Conservation (phyloP, 1,140 invertebrate genomes). For the Protaetia brevitarsis region DNA sequence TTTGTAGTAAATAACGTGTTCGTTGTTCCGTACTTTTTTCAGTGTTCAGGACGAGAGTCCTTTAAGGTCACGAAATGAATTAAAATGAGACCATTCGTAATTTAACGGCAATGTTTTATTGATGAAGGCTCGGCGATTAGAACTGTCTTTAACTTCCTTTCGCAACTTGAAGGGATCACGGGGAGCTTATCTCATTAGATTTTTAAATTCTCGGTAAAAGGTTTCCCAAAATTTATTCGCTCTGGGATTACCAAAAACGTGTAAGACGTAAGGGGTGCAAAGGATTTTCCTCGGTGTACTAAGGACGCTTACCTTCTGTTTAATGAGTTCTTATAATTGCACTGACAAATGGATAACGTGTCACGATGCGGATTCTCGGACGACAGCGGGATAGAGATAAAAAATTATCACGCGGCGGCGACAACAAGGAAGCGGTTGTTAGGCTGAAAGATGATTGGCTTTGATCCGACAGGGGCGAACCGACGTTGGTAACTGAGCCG, state of each 20-base stretch:
- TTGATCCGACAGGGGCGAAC: conserved; percentile 25
- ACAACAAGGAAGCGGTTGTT: neutral
- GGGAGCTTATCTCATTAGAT: conserved; percentile 25
- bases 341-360: conserved; percentile 19
- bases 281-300: neutral
- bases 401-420: conserved; percentile 23
- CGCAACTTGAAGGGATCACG: conserved; percentile 1
- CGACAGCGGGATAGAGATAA: neutral
- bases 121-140: conserved; percentile 28
- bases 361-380: conserved; percentile 9
- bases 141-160: conserved; percentile 22
- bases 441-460: conserved; percentile 4
- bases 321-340: neutral
- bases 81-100: conserved; percentile 28
- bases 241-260: conserved; percentile 2
- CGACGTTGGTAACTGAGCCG: conserved; percentile 32
- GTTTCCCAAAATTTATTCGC: conserved; percentile 15
- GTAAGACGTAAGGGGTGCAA: neutral
- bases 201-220: conserved; percentile 22
- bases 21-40: conserved; percentile 26
- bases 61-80: conserved; percentile 29
- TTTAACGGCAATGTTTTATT: conserved; percentile 29
- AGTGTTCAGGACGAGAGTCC: conserved; percentile 21
- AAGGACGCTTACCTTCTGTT: conserved; percentile 20
- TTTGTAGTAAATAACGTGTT: conserved; percentile 30